Evolutionary conservation across 2,113 vertebrate genomes (phyloP), one percentile per base, ranked within the genome.

Genomic region (Zosterops pallidus): DNA sequence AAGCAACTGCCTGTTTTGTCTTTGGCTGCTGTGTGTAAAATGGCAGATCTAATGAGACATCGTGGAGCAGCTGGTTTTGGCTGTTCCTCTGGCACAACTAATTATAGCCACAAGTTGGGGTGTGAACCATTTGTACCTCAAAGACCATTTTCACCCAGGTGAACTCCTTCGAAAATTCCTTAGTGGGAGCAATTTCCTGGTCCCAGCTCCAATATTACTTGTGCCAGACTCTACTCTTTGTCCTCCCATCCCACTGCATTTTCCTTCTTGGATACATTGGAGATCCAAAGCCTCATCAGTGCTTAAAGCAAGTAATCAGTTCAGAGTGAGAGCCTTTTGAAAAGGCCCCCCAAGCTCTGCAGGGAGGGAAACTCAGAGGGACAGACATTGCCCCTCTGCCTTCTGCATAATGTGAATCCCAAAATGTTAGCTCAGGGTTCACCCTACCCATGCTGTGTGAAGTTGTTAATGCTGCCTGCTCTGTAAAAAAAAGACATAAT

Each of bases 31-130:
- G 82, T 62, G 82, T 94, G 81, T 90, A 97, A 95, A 96, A 97
- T 95, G 95, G 96, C 76, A 97, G 95, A 95, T 96, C 95, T 97
- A 96, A 97, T 96, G 94, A 97, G 94, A 96, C 95, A 96, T 95
- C 20, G 6, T 68, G 69, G 90, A 97, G 86, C 96, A 97, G 87
- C 96, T 97, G 97, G 92, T 97, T 97, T 97, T 95, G 95, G 89
- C 95, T 95, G 93, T 94, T 97, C 75, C 86, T 95, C 93, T 97
- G 95, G 94, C 95, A 97, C 59, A 91, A 95, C 76, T 37, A 64
- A 93, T 94, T 95, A 80, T 35, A 94, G 82, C 81, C 93, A 94
- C 92, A 95, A 94, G 94, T 96, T 87, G 72, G 65, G 49, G 53
- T 89, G 72, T 92, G 77, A 94, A 79, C 0, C 4, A 63, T 90